Evolutionary conservation across 2,888 invertebrate genomes (phyloP), one percentile per base, ranked within the genome.

Genomic region (Sceliomorpha sp.): DNA sequence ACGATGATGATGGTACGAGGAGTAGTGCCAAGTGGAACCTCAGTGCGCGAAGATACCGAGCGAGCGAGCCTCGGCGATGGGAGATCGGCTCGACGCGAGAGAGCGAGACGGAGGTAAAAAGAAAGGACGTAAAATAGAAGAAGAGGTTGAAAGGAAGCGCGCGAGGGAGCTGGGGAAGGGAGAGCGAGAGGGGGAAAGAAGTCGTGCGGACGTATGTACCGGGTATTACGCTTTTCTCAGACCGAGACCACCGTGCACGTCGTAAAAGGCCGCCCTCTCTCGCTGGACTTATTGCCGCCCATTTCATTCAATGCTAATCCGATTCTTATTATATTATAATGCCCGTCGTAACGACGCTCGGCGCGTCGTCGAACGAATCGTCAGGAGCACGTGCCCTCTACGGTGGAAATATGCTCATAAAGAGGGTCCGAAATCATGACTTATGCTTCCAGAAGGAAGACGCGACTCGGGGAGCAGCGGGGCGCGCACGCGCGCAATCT

Each of bases 251-350:
- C 71, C 71, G 56, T 68, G 71, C 36, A 34, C 64, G 71, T 67
- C 67, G 67, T 68, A 72, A 73, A 72, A 68, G 70, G 66, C 70
- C 70, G 62, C 70, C 72, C 64, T 58, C 58, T 55, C 66, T 48
- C 60, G 31, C 42, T 48, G 69, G 70, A 73, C 77, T 77, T 79
- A 78, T 78, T 78, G 79, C 80, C 81, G 85, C 78, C 81, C 83
- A 81, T 82, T 83, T 85, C 86, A 87, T 88, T 88, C 88, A 87
- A 88, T 88, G 88, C 87, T 88, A 88, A 87, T 88, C 82, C 84
- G 79, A 82, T 79, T 86, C 87, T 87, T 87, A 87, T 85, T 86
- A 87, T 86, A 85, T 87, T 86, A 85, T 82, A 87, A 87, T 84
- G 80, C 81, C 74, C 80, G 76, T 80, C 75, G 72, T 69, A 66